Evolutionary conservation across 2,113 vertebrate genomes (phyloP).

Genomic region (Pomatorhinus ruficollis): DNA sequence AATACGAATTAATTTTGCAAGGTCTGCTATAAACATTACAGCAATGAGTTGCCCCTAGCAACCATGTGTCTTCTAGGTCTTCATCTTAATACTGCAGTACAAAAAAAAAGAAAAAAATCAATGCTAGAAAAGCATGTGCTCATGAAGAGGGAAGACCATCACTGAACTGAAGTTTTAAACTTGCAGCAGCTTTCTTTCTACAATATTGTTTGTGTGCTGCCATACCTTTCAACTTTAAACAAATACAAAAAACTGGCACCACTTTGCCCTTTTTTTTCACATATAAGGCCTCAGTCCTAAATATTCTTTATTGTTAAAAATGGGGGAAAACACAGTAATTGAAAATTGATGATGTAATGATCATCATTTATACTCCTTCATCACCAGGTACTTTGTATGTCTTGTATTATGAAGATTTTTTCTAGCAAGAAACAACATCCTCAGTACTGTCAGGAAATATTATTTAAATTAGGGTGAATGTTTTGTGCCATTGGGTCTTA

Average conservation of each 20-base stretch:
- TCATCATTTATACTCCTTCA: background rate
- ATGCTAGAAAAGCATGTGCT: fast-evolving
- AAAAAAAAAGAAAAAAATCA: background rate
- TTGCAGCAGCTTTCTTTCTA: background rate
- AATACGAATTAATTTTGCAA: background rate
- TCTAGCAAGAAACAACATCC: background rate
- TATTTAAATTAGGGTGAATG: background rate
- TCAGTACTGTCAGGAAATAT: background rate
- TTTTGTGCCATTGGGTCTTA: background rate
- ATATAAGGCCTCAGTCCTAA: background rate
- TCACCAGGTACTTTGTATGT: background rate
- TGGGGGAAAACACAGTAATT: fast-evolving
- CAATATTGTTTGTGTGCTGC: background rate
- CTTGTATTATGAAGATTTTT: background rate
- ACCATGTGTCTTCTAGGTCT: background rate
- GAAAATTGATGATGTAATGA: background rate
- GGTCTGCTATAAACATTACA: background rate
- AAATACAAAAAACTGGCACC: background rate
- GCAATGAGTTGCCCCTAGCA: background rate
- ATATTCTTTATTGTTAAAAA: background rate
- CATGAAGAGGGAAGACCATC: background rate
- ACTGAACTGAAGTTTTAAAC: background rate
- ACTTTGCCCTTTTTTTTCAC: background rate
- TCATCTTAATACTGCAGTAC: background rate
- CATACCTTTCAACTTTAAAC: background rate